Percentiles rank a stretch among this genome's conserved stretches.
These are phyloP conservation scores for Caloenas nicobarica DNA, from an alignment of 2,113 vertebrate genomes.

Conservation along the genomic window DNA sequence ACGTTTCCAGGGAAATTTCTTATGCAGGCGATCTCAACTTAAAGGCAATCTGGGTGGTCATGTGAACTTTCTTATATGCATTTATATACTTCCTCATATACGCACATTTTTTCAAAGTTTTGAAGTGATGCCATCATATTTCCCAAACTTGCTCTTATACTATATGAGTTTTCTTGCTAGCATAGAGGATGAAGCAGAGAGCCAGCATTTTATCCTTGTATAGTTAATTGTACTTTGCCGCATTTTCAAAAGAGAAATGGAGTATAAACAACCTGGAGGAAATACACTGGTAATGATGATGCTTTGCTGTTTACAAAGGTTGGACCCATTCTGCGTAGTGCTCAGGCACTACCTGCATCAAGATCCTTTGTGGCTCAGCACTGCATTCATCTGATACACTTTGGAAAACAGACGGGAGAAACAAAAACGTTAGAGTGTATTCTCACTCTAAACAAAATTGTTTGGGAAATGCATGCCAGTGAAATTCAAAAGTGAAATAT, in stretches of 20 bases:
- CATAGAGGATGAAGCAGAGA: neutral
- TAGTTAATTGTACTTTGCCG: neutral
- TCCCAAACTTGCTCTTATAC: neutral
- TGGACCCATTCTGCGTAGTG: fast-evolving
- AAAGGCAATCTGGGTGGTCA: neutral
- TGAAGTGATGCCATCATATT: neutral
- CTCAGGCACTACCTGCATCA: fast-evolving
- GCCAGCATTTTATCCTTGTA: neutral
- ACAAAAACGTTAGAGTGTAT: neutral
- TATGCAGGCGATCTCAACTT: neutral
- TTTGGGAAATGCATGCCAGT: neutral
- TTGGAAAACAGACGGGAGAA: neutral
- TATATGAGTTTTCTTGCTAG: neutral
- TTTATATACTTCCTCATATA: neutral
- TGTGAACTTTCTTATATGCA: neutral
- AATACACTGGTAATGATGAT: neutral
- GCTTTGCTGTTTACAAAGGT: neutral
- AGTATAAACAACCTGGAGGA: neutral
- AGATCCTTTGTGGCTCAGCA: neutral
- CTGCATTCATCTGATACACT: neutral
- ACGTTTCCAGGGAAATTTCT: neutral
- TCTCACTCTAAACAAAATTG: neutral
- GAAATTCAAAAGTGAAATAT: neutral
- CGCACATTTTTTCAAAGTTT: neutral
- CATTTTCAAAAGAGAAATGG: neutral